Evolutionary conservation across 35 echinoderm and acorn worm genomes (phyloP).

Genomic region (Nesometra sesokonis): DNA sequence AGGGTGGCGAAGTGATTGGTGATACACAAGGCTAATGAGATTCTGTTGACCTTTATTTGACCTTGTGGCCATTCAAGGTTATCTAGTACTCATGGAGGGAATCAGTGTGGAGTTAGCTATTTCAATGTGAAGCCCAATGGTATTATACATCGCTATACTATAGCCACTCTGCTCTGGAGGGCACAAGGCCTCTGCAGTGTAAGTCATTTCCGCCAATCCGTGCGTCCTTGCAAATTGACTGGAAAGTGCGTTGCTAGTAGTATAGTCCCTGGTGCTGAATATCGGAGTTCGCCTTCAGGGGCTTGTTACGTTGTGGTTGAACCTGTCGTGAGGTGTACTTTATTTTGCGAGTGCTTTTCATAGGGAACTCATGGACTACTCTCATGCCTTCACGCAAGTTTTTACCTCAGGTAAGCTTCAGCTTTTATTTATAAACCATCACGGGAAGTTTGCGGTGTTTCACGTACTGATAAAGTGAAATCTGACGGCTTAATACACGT

Average conservation of each 20-base stretch:
- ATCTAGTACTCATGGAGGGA: background rate
- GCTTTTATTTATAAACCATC: background rate
- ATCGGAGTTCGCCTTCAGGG: background rate
- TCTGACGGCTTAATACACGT: background rate
- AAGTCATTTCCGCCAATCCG: background rate
- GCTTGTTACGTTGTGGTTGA: background rate
- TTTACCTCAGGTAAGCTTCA: background rate
- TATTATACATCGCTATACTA: background rate
- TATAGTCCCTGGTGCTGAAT: background rate
- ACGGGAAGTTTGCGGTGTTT: background rate
- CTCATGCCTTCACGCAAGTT: background rate
- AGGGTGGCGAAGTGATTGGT: background rate
- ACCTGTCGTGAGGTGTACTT: background rate
- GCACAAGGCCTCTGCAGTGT: background rate
- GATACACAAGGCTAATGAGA: background rate
- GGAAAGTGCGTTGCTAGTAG: background rate
- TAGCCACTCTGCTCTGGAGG: background rate
- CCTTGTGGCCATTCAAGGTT: background rate
- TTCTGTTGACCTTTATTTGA: background rate
- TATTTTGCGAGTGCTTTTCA: background rate
- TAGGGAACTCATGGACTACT: background rate
- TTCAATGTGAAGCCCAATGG: background rate
- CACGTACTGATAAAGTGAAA: background rate
- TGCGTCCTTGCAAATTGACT: background rate
- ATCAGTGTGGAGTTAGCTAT: background rate